Evolutionary conservation across 2,113 vertebrate genomes (phyloP).

Genomic region (Brachyistius frenatus): DNA sequence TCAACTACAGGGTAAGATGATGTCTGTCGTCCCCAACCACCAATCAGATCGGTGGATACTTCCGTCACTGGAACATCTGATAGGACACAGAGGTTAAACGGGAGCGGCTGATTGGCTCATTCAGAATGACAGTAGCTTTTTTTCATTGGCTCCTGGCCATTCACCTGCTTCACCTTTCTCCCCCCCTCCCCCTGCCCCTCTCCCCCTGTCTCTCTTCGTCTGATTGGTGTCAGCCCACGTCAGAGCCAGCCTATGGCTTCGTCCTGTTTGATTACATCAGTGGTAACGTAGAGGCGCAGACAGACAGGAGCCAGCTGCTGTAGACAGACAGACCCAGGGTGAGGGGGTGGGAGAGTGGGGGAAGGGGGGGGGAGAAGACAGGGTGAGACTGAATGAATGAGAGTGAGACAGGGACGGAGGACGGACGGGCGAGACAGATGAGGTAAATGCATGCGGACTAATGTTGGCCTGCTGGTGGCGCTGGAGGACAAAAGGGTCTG

Average conservation of each 20-base stretch:
- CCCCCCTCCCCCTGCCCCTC: conserved; percentile 14
- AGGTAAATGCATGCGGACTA: conserved; percentile 71
- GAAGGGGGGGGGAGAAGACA: neutral
- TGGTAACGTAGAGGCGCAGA: conserved; percentile 81
- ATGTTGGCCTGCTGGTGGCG: neutral
- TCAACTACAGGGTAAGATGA: conserved; percentile 91
- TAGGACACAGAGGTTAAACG: neutral
- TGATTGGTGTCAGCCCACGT: conserved; percentile 76
- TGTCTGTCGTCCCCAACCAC: neutral
- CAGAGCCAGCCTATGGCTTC: conserved; percentile 87
- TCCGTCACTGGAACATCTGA: neutral
- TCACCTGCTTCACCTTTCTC: conserved; percentile 44
- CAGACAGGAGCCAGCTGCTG: conserved; percentile 78
- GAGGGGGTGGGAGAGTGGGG: conserved; percentile 42
- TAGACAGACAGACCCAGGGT: conserved; percentile 64
- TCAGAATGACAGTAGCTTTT: neutral
- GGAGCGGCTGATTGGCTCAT: conserved; percentile 8
- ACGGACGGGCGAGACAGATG: conserved; percentile 43
- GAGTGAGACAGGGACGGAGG: conserved; percentile 17
- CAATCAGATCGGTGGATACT: neutral
- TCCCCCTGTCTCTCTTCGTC: conserved; percentile 19
- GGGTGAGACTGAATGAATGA: conserved; percentile 27
- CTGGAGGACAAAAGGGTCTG: neutral
- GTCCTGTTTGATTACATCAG: conserved; percentile 91
- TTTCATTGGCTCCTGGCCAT: conserved; percentile 2